Evolutionary conservation across 1,140 invertebrate genomes (phyloP).

Genomic region (Pentalonia nigronervosa): DNA sequence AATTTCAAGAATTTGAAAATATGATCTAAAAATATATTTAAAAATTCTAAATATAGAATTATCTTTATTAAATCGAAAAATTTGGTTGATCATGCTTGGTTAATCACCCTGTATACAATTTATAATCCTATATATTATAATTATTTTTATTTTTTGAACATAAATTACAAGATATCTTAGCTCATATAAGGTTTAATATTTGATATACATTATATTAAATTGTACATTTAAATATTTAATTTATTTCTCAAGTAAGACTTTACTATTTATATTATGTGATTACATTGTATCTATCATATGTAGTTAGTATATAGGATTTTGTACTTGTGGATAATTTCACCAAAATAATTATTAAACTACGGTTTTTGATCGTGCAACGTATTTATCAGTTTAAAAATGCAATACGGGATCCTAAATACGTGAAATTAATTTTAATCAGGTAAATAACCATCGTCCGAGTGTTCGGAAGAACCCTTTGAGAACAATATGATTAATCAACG

Average conservation of each 20-base stretch:
- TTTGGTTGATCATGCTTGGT: too few relatives aligned
- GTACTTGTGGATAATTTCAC: background rate
- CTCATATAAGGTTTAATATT: too few relatives aligned
- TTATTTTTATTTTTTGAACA: too few relatives aligned
- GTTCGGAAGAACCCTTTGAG: background rate
- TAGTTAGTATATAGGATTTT: background rate
- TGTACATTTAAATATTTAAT: background rate
- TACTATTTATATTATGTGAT: background rate
- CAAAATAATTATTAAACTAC: background rate
- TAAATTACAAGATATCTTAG: too few relatives aligned
- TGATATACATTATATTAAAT: too few relatives aligned
- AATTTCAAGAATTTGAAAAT: too few relatives aligned
- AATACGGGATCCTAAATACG: constrained; percentile 8
- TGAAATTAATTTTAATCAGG: constrained; percentile 44
- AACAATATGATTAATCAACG: constrained; percentile 50
- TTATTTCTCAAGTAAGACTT: background rate
- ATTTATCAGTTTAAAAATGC: constrained; percentile 44
- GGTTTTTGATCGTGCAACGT: background rate
- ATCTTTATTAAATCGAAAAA: too few relatives aligned
- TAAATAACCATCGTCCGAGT: background rate
- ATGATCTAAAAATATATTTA: too few relatives aligned
- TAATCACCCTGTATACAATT: too few relatives aligned
- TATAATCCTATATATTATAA: too few relatives aligned
- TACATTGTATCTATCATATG: too few relatives aligned
- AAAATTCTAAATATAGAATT: too few relatives aligned